Evolutionary conservation across 2,888 invertebrate species (phyloP).

Genomic region (Calameuta pallipes): DNA sequence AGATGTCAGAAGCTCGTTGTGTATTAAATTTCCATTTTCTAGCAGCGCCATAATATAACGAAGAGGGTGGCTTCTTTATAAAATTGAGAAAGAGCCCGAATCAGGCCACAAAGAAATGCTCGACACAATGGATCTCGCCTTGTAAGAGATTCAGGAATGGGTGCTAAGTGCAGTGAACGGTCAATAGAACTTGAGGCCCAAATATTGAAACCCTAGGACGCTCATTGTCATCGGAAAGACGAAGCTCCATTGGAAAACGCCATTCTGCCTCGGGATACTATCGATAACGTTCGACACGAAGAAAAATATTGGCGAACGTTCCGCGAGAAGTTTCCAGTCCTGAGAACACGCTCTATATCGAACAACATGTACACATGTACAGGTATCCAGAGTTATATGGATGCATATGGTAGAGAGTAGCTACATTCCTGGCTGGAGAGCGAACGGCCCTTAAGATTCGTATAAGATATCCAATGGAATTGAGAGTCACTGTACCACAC

Average conservation of each 20-base stretch:
- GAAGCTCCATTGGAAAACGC: neutral
- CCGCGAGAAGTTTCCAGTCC: neutral
- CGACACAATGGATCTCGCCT: constrained; percentile 35
- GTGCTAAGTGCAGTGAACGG: constrained; percentile 17
- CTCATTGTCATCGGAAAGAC: constrained; percentile 5
- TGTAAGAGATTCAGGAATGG: constrained; percentile 31
- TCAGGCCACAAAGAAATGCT: constrained; percentile 27
- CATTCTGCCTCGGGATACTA: neutral
- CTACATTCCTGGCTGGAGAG: neutral
- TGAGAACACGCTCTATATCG: neutral
- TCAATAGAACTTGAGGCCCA: neutral
- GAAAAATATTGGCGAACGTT: neutral
- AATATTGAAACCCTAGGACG: neutral
- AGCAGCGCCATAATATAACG: constrained; percentile 28
- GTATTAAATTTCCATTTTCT: constrained; percentile 57
- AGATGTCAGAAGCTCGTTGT: constrained; percentile 15
- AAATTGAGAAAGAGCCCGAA: constrained; percentile 22
- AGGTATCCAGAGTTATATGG: neutral
- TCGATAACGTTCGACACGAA: constrained; percentile 3
- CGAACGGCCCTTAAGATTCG: neutral
- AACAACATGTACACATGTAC: neutral
- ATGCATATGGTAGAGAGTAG: neutral
- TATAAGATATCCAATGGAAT: constrained; percentile 1
- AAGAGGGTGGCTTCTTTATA: constrained; percentile 15
- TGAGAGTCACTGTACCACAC: constrained; percentile 19